Evolutionary conservation across 2,113 vertebrate genomes (phyloP), one percentile per base, ranked within the genome.

Genomic region (Zapornia atra): DNA sequence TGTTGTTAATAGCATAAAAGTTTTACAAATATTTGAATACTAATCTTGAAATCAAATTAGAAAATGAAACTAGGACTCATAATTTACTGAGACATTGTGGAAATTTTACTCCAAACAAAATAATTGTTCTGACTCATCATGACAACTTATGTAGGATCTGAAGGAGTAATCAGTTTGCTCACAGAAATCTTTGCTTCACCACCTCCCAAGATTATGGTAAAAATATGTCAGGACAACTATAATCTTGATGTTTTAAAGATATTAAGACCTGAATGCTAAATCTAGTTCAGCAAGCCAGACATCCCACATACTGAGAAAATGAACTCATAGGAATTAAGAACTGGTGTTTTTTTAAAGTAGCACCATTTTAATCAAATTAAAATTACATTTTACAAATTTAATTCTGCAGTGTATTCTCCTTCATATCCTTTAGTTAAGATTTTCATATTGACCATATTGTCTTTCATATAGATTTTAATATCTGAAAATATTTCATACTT

Each of bases 81-180:
- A 56, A 73, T 82, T 63, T 80, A 73, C n/a, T 26, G 20, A 79
- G 25, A 57, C 42, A 77, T 70, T 80, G 46, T 81, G 46, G 59
- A 95, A 88, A 73, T 88, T 76, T 86, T 86, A 42, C 29, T 80
- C n/a, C 20, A 83, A 85, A 85, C n/a, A 82, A 85, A 80, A 64
- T 31, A 89, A 77, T 53, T 91, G 16, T 3, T 80, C 53, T 79
- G 66, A 91, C n/a, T 95, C 70, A 89, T 38, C 8, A 14, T 26
- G 17, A 79, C 56, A 90, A 34, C 15, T 69, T 82, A 44, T 22
- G 61, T 56, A 33, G 21, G 24, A 92, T 89, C 48, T 71, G 69
- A 69, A 84, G 53, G 50, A 92, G 48, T 57, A 87, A 85, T 69
- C 36, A 53, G 24, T 82, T 95, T 91, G 38, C 26, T 95, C 18